These are phyloP conservation scores for Ctena decussata DNA, from an alignment of 2,888 invertebrate genomes.

Conservation along the genomic window DNA sequence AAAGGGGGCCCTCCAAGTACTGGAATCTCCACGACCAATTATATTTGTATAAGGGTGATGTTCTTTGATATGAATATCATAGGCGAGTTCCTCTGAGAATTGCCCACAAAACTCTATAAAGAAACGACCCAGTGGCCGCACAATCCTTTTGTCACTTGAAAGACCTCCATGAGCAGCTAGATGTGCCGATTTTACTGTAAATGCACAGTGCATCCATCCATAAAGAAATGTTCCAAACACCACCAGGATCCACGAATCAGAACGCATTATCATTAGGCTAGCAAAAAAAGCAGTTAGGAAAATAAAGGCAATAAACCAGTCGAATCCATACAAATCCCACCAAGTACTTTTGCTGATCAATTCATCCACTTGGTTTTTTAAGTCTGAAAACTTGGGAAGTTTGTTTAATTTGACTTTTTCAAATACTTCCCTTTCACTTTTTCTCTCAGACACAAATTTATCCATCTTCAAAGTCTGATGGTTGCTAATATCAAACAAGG, in stretches of 20 bases:
- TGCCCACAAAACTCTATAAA: constrained; percentile 81
- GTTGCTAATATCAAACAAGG: too few relatives aligned
- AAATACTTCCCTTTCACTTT: constrained; percentile 23
- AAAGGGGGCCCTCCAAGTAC: constrained; percentile 82
- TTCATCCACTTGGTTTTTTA: constrained; percentile 73
- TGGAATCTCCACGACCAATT: constrained; percentile 85
- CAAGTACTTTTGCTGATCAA: constrained; percentile 73
- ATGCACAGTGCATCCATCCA: constrained; percentile 74
- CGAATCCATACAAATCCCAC: constrained; percentile 83
- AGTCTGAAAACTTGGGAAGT: constrained; percentile 77
- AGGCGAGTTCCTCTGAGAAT: constrained; percentile 78
- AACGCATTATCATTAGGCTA: constrained; percentile 64
- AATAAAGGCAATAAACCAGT: constrained; percentile 71
- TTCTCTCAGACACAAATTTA: neutral
- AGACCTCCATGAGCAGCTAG: constrained; percentile 79
- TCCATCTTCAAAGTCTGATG: neutral
- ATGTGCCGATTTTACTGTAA: constrained; percentile 81
- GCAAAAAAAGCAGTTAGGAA: constrained; percentile 62
- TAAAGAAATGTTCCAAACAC: constrained; percentile 73
- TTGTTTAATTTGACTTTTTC: constrained; percentile 76
- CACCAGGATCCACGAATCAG: constrained; percentile 43
- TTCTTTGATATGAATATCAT: constrained; percentile 81
- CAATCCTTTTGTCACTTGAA: constrained; percentile 59
- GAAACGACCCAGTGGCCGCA: constrained; percentile 68
- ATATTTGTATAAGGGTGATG: constrained; percentile 86